Evolutionary conservation across 2,888 invertebrate species (phyloP).

Genomic region (Zygaena filipendulae): DNA sequence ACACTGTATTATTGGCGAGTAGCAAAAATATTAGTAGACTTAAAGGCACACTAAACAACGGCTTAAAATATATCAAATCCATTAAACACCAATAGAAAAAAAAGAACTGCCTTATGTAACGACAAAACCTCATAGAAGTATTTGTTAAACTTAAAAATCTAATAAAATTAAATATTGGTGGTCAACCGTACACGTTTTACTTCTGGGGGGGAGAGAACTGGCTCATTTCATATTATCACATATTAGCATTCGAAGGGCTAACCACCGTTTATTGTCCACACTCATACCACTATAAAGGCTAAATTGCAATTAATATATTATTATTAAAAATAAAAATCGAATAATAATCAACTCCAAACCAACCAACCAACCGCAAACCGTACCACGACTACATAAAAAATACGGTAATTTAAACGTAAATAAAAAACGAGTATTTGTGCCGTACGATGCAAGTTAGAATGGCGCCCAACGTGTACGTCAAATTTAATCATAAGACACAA

Average conservation of each 20-base stretch:
- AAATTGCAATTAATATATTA: slow-evolving; percentile 54
- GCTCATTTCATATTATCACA: slow-evolving; percentile 44
- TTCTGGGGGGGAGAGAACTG: slow-evolving; percentile 22
- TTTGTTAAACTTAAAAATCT: slow-evolving; percentile 53
- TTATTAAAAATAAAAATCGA: too few relatives aligned
- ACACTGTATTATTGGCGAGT: slow-evolving; percentile 41
- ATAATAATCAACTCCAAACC: too few relatives aligned
- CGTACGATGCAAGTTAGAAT: slow-evolving; percentile 29
- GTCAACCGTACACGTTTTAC: slow-evolving; percentile 26
- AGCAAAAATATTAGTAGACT: slow-evolving; percentile 65
- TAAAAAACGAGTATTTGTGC: slow-evolving; percentile 62
- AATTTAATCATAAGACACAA: slow-evolving; percentile 23
- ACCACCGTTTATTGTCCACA: slow-evolving; percentile 60
- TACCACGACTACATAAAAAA: too few relatives aligned
- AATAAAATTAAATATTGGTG: slow-evolving; percentile 45
- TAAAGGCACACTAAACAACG: slow-evolving; percentile 57
- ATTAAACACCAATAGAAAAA: slow-evolving; percentile 58
- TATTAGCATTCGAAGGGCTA: slow-evolving; percentile 36
- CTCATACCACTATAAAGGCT: slow-evolving; percentile 50
- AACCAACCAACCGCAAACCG: too few relatives aligned
- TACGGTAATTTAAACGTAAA: too few relatives aligned
- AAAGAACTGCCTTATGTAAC: slow-evolving; percentile 36
- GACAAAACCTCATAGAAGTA: slow-evolving; percentile 48
- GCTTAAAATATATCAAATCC: slow-evolving; percentile 59
- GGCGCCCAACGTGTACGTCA: slow-evolving; percentile 21